Evolutionary conservation across 2,888 invertebrate genomes (phyloP).

Genomic region (Slavum lentiscoides): DNA sequence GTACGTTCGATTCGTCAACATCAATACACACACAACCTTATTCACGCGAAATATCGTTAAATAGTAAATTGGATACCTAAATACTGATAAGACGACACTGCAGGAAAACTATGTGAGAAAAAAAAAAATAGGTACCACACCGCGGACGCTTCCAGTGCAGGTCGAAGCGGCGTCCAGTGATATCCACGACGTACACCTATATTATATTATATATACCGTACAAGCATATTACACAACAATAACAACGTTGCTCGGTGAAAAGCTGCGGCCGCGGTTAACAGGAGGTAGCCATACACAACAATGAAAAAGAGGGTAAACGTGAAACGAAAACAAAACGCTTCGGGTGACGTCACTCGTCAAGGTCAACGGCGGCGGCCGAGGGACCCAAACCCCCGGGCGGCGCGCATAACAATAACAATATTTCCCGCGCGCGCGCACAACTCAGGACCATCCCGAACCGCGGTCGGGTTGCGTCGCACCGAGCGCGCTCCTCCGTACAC

Average conservation of each 20-base stretch:
- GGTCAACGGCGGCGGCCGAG: slow-evolving; percentile 15
- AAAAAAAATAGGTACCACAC: too few relatives aligned
- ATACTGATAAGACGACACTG: too few relatives aligned
- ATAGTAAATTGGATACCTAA: too few relatives aligned
- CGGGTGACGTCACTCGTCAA: slow-evolving; percentile 40
- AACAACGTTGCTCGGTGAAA: background rate
- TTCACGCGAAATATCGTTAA: too few relatives aligned
- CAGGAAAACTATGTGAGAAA: too few relatives aligned
- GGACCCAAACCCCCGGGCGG: background rate
- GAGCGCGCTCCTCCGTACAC: background rate
- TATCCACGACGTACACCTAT: too few relatives aligned
- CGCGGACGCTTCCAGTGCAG: too few relatives aligned
- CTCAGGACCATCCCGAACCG: slow-evolving; percentile 33
- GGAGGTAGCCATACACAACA: background rate
- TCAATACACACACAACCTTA: too few relatives aligned
- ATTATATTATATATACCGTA: too few relatives aligned
- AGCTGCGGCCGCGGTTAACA: too few relatives aligned
- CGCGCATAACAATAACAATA: slow-evolving; percentile 32
- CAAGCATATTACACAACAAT: background rate
- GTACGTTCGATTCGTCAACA: too few relatives aligned
- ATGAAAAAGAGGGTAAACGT: background rate
- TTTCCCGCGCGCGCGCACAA: background rate
- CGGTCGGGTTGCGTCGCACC: slow-evolving; percentile 31
- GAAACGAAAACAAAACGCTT: slow-evolving; percentile 37
- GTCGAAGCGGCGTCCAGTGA: too few relatives aligned